Conservation (phyloP, 2,113 vertebrate genomes). For the Gymnocephalus cernua region DNA sequence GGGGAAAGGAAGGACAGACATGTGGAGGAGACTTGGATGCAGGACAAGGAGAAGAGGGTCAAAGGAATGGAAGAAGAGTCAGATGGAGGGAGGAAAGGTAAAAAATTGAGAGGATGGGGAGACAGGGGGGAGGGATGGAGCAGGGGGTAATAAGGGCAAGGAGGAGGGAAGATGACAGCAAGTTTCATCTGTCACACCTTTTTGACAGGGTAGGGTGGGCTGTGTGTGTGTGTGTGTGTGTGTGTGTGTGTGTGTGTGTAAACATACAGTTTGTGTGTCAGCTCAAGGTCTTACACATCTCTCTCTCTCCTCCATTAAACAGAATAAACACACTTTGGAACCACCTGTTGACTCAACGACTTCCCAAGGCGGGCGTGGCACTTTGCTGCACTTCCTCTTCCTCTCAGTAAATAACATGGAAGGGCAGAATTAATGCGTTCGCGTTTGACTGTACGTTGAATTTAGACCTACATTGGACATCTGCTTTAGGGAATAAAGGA, state of each 20-base stretch:
- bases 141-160: neutral
- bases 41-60: neutral
- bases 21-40: neutral
- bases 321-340: constrained; percentile 44
- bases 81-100: too few relatives aligned
- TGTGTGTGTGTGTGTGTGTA: constrained; percentile 28
- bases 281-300: constrained; percentile 23
- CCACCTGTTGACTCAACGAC: constrained; percentile 23
- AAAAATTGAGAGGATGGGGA: neutral
- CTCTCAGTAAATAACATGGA: neutral
- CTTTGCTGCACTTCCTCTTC: neutral
- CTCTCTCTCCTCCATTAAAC: constrained; percentile 17
- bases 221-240: constrained; percentile 24
- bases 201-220: neutral
- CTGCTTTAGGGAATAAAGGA: neutral
- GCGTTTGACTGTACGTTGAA: neutral
- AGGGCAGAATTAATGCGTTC: neutral
- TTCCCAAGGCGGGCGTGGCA: neutral
- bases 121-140: neutral
- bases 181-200: constrained; percentile 13
- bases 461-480: neutral
- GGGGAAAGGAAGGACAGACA: neutral
- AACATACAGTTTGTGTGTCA: neutral
- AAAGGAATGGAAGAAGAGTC: neutral
- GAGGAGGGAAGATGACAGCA: constrained; percentile 5